These are phyloP conservation scores for Cyanistes caeruleus DNA, from an alignment of 2,113 vertebrate genomes.

Conservation along the genomic window DNA sequence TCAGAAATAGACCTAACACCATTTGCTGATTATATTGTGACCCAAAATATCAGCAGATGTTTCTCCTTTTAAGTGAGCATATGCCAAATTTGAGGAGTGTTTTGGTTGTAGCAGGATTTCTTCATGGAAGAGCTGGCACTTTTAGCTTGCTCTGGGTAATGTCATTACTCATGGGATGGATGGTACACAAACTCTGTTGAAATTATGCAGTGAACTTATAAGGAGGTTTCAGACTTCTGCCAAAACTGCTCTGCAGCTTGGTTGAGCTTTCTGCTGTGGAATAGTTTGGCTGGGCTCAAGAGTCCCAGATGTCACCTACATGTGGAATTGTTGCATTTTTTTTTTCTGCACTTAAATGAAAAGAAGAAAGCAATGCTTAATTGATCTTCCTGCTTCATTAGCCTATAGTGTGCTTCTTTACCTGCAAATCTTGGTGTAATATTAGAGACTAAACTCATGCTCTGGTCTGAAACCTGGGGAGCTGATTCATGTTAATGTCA, in stretches of 20 bases:
- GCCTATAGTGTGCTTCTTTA: neutral
- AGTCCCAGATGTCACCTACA: neutral
- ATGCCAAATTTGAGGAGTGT: neutral
- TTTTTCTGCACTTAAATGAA: neutral
- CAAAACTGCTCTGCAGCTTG: constrained; percentile 1
- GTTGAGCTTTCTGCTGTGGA: neutral
- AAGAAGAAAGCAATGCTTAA: neutral
- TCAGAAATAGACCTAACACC: neutral
- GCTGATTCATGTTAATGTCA: neutral
- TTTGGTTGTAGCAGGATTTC: neutral
- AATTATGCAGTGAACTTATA: constrained; percentile 5
- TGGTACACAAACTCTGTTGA: neutral
- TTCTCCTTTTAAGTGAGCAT: neutral
- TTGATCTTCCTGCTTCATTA: neutral
- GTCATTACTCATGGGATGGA: neutral
- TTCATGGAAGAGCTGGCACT: neutral
- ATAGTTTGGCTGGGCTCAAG: neutral
- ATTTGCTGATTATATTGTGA: neutral
- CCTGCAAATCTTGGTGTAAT: neutral
- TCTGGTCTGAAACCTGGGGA: neutral
- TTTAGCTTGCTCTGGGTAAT: neutral
- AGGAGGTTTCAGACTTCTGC: neutral
- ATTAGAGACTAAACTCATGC: neutral
- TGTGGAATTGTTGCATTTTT: neutral
- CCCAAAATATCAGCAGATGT: neutral